Percentiles rank a stretch among this genome's conserved stretches.
Evolutionary conservation across 1,140 invertebrate species (phyloP).

Genomic region (Nixonia krombeini): DNA sequence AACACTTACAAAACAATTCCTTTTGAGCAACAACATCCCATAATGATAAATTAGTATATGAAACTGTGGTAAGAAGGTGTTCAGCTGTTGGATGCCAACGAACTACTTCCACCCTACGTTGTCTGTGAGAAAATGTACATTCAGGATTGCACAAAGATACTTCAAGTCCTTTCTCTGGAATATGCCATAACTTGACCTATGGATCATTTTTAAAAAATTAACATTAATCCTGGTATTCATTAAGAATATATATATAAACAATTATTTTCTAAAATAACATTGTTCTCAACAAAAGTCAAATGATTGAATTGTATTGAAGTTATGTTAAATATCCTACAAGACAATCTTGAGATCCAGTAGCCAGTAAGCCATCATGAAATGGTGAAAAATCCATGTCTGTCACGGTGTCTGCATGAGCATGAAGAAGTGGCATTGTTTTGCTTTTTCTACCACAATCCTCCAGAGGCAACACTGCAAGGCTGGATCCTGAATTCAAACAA

Average conservation of each 20-base stretch:
- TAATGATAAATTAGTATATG: constrained; percentile 84
- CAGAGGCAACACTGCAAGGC: constrained; percentile 87
- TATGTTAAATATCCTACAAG: constrained; percentile 79
- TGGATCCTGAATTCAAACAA: constrained; percentile 78
- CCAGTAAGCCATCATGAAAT: constrained; percentile 91
- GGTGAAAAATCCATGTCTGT: constrained; percentile 96
- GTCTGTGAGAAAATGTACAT: constrained; percentile 84
- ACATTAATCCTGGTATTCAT: too few species aligned
- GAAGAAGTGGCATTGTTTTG: constrained; percentile 86
- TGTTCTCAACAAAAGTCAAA: too few species aligned
- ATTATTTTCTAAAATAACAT: too few species aligned
- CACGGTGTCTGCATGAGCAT: constrained; percentile 90
- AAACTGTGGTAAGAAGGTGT: constrained; percentile 85
- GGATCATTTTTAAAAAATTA: background rate
- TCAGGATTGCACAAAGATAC: constrained; percentile 85
- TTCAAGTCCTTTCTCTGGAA: constrained; percentile 83
- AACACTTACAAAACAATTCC: constrained; percentile 80
- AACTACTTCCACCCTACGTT: constrained; percentile 87
- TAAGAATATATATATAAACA: too few species aligned
- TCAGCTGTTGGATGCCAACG: constrained; percentile 91
- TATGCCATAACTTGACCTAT: constrained; percentile 88
- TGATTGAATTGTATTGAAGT: too few species aligned
- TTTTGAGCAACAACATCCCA: constrained; percentile 89
- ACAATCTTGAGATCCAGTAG: constrained; percentile 92
- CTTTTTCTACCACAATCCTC: constrained; percentile 89